Base-by-base conservation (phyloP, 2,797 vertebrate genomes). In the Lacerta bilineata region DNA sequence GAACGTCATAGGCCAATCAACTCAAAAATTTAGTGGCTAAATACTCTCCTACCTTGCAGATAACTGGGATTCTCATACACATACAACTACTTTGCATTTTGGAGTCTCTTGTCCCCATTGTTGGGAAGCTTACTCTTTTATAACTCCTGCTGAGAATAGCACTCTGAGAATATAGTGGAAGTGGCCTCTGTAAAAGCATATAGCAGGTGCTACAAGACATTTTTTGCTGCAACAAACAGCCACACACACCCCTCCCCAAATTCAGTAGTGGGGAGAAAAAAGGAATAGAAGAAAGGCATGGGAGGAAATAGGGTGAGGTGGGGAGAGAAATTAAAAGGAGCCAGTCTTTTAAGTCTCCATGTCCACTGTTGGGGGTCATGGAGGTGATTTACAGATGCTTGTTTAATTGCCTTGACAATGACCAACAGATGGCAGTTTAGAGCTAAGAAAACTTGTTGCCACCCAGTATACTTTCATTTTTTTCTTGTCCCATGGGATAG, bases 381-480 rank as follows among this genome's bases (percentile, higher is more conserved):
- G 11, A 25, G 27, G 36, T 41, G n/a, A 55, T 8, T 27, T 2
- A 11, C 33, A 75, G 83, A 25, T 55, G n/a, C 41, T 46, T 83
- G 27, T 50, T 75, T 80, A 75, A 76, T 85, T 18, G 10, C n/a
- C 43, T 36, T 50, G 20, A 17, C 71, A 68, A 81, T 77, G 76
- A 68, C 88, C 88, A 76, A 81, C 13, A 85, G 88, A n/a, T 89
- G 88, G 88, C 88, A 89, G 77, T 55, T 68, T 36, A 85, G 88
- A 76, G 83, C 83, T 76, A 78, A 68, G 46, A 83, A 66, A 85
- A 15, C 50, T 55, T 55, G 50, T 55, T 55, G 3, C 50, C 50
- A 55, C 61, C 18, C 18, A 64, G 20, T 23, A 64, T 7, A 61
- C 20, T 7, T 23, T 4, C 20, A 5, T 23, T 61, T 61, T 61